Percentiles rank a stretch among this genome's conserved stretches.
Conservation (phyloP, 2,888 invertebrate genomes). For the Balanococcus diminutus region DNA sequence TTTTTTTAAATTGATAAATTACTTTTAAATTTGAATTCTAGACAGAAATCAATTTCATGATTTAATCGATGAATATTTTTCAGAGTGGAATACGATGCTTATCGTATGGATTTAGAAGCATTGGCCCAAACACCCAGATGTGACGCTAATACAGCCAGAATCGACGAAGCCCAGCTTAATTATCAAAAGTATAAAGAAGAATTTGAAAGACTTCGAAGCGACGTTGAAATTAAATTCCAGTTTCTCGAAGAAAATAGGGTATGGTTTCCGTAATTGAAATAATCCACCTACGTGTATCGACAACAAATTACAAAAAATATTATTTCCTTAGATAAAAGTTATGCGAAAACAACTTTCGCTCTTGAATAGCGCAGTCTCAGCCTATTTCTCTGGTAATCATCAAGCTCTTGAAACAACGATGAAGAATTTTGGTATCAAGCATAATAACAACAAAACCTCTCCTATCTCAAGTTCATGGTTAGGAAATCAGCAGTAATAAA, state of each 20-base stretch:
- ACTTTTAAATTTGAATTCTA: background rate
- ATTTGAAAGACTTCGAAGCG: slow-evolving; percentile 90
- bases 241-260: slow-evolving; percentile 97
- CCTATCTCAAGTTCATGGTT: slow-evolving; percentile 77
- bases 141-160: slow-evolving; percentile 66
- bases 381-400: slow-evolving; percentile 97
- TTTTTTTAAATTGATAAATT: no score
- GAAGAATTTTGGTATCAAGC: slow-evolving; percentile 94
- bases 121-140: slow-evolving; percentile 70
- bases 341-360: slow-evolving; percentile 97
- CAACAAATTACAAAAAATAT: background rate
- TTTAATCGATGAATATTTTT: slow-evolving; percentile 56
- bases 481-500: slow-evolving; percentile 68
- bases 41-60: background rate
- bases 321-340: slow-evolving; percentile 83
- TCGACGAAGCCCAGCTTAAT: slow-evolving; percentile 81
- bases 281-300: background rate
- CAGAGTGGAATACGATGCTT: slow-evolving; percentile 97
- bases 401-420: slow-evolving; percentile 89
- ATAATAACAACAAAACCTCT: slow-evolving; percentile 76
- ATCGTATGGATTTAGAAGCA: slow-evolving; percentile 90
- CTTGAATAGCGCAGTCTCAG: slow-evolving; percentile 95
- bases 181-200: slow-evolving; percentile 85
- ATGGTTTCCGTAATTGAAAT: slow-evolving; percentile 60
- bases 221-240: slow-evolving; percentile 93